Evolutionary conservation across 2,888 invertebrate genomes (phyloP), one percentile per base, ranked within the genome.

Genomic region (Orthosia incerta): DNA sequence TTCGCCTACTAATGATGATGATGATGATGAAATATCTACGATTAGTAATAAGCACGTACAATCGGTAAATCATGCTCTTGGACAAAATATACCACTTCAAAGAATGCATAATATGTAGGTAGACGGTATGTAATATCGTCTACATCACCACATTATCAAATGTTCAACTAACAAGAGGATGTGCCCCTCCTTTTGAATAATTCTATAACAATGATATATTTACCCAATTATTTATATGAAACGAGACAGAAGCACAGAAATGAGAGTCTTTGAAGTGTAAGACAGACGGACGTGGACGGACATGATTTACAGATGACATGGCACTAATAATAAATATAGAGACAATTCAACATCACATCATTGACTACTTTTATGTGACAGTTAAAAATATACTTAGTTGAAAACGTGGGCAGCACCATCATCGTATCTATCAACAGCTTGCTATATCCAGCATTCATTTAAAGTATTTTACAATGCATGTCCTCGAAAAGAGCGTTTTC

Each of bases 251-350:
- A 70, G 59, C 50, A 60, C 26, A 50, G 18, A 57, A 74, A 79
- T 56, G 68, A 56, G 61, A 61, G 57, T 82, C 84, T 82, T 84
- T 84, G 82, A 82, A 66, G 81, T 84, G 20, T 50, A 53, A 20
- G 45, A 56, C 56, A 67, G 79, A 82, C 57, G 53, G 70, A 78
- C 57, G 23, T 9, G 39, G 46, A 64, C 11, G 12, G 39, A 31
- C 20, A 63, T 62, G 53, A 68, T 71, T 76, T 82, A 82, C 48
- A 57, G 60, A 45, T 64, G 78, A 65, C 31, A 51, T 16, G n/a
- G 12, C 3, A 56, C 71, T 79, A 31, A 71, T 75, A 79, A 75
- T 60, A 78, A 70, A 48, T 45, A 46, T 51, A 31, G 15, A 50
- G 26, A 51, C 56, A 55, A 62, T 39, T 48, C 11, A n/a, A 39